Conservation (phyloP, 2,888 invertebrate genomes). For the Gryllus longicercus region DNA sequence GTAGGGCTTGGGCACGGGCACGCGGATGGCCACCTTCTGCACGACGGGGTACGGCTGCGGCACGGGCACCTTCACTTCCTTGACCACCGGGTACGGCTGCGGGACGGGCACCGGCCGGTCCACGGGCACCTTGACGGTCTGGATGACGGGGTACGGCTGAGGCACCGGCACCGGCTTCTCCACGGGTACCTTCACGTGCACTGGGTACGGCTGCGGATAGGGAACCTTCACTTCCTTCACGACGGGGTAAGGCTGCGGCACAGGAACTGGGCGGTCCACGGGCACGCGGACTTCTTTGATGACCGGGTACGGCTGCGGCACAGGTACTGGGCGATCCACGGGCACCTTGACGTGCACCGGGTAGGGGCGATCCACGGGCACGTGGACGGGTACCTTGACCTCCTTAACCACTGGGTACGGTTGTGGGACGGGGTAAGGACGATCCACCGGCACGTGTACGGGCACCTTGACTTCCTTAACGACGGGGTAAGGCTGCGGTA, state of each 20-base stretch:
- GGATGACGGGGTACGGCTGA: constrained; percentile 24
- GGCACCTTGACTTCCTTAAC: constrained; percentile 53
- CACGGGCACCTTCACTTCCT: constrained; percentile 53
- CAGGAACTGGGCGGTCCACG: constrained; percentile 48
- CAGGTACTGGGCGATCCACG: constrained; percentile 50
- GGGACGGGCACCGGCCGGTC: constrained; percentile 43
- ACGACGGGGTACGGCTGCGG: constrained; percentile 54
- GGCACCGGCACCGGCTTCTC: constrained; percentile 12
- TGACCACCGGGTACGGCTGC: constrained; percentile 48
- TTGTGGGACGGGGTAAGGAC: constrained; percentile 63
- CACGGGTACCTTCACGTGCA: too few species aligned
- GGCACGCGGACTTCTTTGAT: constrained; percentile 48
- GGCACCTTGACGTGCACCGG: constrained; percentile 45
- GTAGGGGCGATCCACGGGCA: constrained; percentile 38
- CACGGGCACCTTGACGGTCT: constrained; percentile 28
- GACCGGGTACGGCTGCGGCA: constrained; percentile 49
- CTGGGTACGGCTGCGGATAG: constrained; percentile 11
- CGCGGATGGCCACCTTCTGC: constrained; percentile 49
- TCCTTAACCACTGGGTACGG: constrained; percentile 25
- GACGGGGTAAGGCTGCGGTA: constrained; percentile 40
- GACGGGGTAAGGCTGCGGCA: constrained; percentile 59
- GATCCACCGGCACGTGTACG: constrained; percentile 61
- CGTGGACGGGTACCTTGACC: constrained; percentile 28
- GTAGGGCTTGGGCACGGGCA: constrained; percentile 41
- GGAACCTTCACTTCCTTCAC: constrained; percentile 70